A percentile compares a stretch with the other conserved stretches of the same genome.
Evolutionary conservation across 2,113 vertebrate genomes (phyloP).

Genomic region (Cephalopterus ornatus): DNA sequence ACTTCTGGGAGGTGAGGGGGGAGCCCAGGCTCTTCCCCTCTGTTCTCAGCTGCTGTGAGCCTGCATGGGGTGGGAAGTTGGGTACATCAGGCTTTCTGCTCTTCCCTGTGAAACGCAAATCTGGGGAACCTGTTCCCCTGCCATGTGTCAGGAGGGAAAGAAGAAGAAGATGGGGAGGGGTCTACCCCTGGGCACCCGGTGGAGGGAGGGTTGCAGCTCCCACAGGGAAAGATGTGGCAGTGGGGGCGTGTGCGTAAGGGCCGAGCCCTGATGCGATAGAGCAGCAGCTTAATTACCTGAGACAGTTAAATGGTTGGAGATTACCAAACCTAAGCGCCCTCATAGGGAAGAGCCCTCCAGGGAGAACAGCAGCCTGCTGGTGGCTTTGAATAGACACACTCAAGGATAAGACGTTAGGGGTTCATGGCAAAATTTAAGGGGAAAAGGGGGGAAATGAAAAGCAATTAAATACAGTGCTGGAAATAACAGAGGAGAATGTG

Average conservation of each 20-base stretch:
- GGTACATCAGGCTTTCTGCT: background rate
- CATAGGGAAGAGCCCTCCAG: background rate
- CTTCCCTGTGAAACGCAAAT: background rate
- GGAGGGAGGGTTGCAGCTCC: background rate
- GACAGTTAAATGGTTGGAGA: background rate
- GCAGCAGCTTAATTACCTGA: background rate
- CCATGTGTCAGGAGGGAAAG: background rate
- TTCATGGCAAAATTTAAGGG: background rate
- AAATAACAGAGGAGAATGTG: background rate
- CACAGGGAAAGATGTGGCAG: background rate
- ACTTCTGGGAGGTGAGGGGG: rapidly evolving
- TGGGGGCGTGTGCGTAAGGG: rapidly evolving
- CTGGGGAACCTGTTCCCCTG: background rate
- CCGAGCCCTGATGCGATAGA: background rate
- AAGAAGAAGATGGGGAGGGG: background rate
- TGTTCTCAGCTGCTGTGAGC: background rate
- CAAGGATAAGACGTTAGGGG: background rate
- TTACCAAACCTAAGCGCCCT: background rate
- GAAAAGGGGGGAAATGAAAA: background rate
- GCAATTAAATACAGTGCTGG: background rate
- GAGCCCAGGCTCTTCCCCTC: background rate
- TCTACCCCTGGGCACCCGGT: rapidly evolving
- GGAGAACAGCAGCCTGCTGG: background rate
- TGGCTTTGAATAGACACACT: background rate
- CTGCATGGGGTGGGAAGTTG: background rate